Percentiles rank a stretch among this genome's conserved stretches.
phyloP scores from a whole-genome alignment of 2,797 vertebrate species.

The Cossypha caffra region DNA sequence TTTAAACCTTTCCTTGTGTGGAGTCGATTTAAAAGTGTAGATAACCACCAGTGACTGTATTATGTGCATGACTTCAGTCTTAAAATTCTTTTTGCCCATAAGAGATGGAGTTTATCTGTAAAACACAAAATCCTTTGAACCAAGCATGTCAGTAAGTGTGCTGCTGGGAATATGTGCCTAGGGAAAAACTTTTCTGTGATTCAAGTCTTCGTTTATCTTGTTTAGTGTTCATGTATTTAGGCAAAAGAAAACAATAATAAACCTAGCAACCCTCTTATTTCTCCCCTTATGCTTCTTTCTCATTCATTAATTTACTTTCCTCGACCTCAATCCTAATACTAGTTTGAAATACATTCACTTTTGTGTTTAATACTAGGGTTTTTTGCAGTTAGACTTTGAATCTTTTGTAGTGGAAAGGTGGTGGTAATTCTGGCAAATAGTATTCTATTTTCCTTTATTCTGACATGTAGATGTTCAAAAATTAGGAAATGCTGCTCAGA shows the following conservation, averaged over 20 bases:
- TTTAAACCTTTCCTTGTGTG: background rate
- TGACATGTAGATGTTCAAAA: background rate
- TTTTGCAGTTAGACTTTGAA: background rate
- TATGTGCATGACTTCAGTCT: background rate
- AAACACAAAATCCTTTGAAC: background rate
- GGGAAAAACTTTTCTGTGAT: background rate
- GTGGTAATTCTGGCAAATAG: background rate
- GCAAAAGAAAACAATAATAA: background rate
- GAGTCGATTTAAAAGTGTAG: background rate
- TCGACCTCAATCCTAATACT: background rate
- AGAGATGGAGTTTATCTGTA: background rate
- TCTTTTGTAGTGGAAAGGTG: background rate
- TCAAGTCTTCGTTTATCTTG: background rate
- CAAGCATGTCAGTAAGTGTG: background rate
- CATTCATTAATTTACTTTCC: background rate
- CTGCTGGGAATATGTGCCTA: background rate
- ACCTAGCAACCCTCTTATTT: background rate
- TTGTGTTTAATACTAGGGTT: fast-evolving
- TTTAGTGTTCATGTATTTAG: background rate
- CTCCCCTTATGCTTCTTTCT: background rate
- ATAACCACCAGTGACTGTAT: background rate
- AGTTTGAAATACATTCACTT: background rate
- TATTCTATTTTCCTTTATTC: background rate
- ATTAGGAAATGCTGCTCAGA: background rate
- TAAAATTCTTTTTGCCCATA: background rate